Conservation (phyloP, 2,888 invertebrate genomes). For the Craniophora ligustri region DNA sequence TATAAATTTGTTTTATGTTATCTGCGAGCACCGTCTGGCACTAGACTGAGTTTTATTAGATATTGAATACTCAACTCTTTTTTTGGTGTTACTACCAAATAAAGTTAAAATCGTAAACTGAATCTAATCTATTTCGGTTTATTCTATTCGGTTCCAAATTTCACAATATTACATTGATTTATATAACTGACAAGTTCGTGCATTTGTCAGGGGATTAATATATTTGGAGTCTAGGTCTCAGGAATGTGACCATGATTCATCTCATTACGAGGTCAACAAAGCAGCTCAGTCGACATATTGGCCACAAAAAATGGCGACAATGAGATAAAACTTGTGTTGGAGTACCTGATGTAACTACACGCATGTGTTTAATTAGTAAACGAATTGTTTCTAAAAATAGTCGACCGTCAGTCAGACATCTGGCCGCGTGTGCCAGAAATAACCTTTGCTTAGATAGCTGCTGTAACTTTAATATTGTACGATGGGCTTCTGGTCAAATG, state of each 20-base stretch:
- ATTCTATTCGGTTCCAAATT: too few species aligned
- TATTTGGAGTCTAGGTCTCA: constrained; percentile 19
- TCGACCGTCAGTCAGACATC: constrained; percentile 20
- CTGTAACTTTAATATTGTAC: not conserved
- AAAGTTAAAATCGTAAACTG: too few species aligned
- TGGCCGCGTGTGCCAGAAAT: constrained; percentile 32
- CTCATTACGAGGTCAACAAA: constrained; percentile 40
- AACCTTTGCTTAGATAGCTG: constrained; percentile 11
- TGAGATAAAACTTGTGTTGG: constrained; percentile 30
- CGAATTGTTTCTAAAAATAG: constrained; percentile 34
- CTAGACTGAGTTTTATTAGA: too few species aligned
- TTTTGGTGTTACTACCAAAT: too few species aligned
- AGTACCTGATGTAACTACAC: constrained; percentile 24
- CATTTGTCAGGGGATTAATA: constrained; percentile 18
- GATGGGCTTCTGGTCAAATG: too few species aligned
- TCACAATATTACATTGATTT: constrained; percentile 22
- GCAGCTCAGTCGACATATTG: constrained; percentile 31
- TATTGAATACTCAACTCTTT: too few species aligned
- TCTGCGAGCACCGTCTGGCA: too few species aligned
- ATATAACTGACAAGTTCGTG: constrained; percentile 5
- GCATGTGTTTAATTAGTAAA: constrained; percentile 17
- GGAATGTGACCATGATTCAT: constrained; percentile 19
- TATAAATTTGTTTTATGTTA: too few species aligned
- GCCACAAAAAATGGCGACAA: constrained; percentile 35
- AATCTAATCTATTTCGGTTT: too few species aligned